A percentile compares a stretch with the other conserved stretches of the same genome.
These are phyloP conservation scores for Gibbula magus DNA, from an alignment of 2,888 invertebrate genomes.

Conservation along the genomic window DNA sequence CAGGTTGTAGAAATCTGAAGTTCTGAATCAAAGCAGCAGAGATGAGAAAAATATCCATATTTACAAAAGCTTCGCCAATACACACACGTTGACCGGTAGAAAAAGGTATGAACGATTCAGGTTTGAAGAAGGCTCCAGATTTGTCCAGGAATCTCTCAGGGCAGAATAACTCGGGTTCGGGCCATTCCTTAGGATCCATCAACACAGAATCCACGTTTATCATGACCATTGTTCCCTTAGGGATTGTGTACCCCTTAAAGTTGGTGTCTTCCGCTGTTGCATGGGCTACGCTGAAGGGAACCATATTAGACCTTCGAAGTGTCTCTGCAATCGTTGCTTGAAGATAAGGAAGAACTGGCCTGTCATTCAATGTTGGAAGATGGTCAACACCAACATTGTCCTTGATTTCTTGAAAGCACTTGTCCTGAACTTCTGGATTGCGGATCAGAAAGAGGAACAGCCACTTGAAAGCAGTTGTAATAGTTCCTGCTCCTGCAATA, in stretches of 20 bases:
- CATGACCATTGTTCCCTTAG: slow-evolving; percentile 45
- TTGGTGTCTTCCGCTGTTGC: slow-evolving; percentile 44
- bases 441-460: slow-evolving; percentile 86
- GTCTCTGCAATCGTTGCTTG: slow-evolving; percentile 51
- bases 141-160: slow-evolving; percentile 47
- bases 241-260: slow-evolving; percentile 56
- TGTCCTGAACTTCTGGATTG: slow-evolving; percentile 80
- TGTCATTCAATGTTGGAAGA: slow-evolving; percentile 25
- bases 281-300: slow-evolving; percentile 47
- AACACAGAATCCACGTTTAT: slow-evolving; percentile 42
- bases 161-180: slow-evolving; percentile 43
- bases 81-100: slow-evolving; percentile 27
- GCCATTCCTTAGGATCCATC: slow-evolving; percentile 39
- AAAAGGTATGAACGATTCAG: slow-evolving; percentile 31
- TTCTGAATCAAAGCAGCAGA: slow-evolving; percentile 26
- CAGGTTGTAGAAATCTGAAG: not conserved
- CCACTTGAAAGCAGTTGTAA: slow-evolving; percentile 90
- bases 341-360: slow-evolving; percentile 28
- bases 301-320: slow-evolving; percentile 46
- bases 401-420: slow-evolving; percentile 13
- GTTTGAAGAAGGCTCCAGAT: not conserved
- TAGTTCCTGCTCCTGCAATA: slow-evolving; percentile 79
- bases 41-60: slow-evolving; percentile 18
- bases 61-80: slow-evolving; percentile 28
- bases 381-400: slow-evolving; percentile 66